Evolutionary conservation across 2,797 vertebrate species (phyloP), one percentile per base, ranked within the genome.

Genomic region (Hoplostethus mediterraneus): DNA sequence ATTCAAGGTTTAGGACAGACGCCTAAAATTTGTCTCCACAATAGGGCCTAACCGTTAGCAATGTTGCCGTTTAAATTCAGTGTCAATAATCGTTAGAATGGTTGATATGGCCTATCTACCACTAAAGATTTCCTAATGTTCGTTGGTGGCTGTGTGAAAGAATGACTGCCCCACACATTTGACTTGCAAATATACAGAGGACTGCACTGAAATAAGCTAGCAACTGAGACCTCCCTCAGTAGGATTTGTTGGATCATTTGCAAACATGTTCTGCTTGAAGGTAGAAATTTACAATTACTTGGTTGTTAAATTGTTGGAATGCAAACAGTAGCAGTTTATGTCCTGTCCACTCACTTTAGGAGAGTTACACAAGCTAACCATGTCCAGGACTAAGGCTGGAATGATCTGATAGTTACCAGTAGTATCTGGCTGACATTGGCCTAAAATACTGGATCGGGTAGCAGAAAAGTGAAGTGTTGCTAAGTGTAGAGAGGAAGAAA

Each of bases 1-100:
- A 74, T 73, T 66, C 71, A 55, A 71, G 70, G 56, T 67, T 77
- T 79, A 72, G 71, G 63, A 56, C 38, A 28, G 57, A 62, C 45
- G 63, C 42, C 64, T 67, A 65, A n/a, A 59, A 82, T 77, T 69
- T 6, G 73, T 71, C 55, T 55, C 47, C 44, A 33, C 54, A 73
- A 66, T 44, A 63, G 54, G 40, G 62, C 7, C 58, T 5, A 54
- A n/a, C 52, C 66, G 70, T 73, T 38, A 65, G 21, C 49, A 45
- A 31, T 14, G 3, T 10, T 30, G 25, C 13, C 3, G 13, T 25
- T 57, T 75, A 70, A 38, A 74, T 63, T 65, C 47, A 55, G 16
- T 28, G 28, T 57, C 53, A 76, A 70, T 78, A 71, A 66, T 73
- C 65, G 52, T 7, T 0, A 52, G 56, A 44, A 71, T n/a, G 6